phyloP scores from a whole-genome alignment of 1,140 invertebrate genomes.

The Rhyacophila brunnea region DNA sequence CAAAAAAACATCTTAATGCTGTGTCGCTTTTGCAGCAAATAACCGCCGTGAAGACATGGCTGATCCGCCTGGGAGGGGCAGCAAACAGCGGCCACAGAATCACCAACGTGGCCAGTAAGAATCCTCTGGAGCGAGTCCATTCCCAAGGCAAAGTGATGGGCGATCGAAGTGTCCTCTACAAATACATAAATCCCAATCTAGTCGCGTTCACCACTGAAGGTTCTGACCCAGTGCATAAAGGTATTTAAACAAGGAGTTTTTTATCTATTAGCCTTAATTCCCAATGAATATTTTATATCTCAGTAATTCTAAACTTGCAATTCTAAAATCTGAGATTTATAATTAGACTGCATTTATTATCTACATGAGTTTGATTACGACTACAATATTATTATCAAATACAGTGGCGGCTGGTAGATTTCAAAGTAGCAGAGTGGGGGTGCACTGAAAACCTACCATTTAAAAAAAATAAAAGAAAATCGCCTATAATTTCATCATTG shows the following conservation, averaged over 20 bases:
- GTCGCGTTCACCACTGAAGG: conserved; percentile 82
- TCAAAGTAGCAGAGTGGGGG: too few species aligned
- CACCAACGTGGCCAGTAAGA: conserved; percentile 68
- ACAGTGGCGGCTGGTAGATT: too few species aligned
- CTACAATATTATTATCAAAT: too few species aligned
- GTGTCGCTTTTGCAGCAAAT: conserved; percentile 42
- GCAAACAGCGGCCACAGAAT: conserved; percentile 60
- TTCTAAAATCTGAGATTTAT: too few species aligned
- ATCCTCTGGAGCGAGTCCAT: conserved; percentile 83
- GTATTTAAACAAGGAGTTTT: conserved; percentile 48
- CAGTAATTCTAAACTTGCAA: too few species aligned
- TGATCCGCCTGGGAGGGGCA: conserved; percentile 65
- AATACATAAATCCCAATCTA: conserved; percentile 97
- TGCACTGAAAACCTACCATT: too few species aligned
- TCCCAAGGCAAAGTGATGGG: conserved; percentile 93
- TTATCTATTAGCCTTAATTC: conserved; percentile 7
- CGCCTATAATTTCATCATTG: too few species aligned
- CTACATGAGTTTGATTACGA: too few species aligned
- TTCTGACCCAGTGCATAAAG: conserved; percentile 72
- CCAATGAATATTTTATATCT: conserved; percentile 5
- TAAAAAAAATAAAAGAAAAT: too few species aligned
- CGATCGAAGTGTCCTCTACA: conserved; percentile 96
- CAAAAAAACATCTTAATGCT: too few species aligned
- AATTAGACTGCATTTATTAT: too few species aligned
- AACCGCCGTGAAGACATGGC: conserved; percentile 63